phyloP scores from a whole-genome alignment of 2,797 vertebrate species.

The Artibeus lituratus region DNA sequence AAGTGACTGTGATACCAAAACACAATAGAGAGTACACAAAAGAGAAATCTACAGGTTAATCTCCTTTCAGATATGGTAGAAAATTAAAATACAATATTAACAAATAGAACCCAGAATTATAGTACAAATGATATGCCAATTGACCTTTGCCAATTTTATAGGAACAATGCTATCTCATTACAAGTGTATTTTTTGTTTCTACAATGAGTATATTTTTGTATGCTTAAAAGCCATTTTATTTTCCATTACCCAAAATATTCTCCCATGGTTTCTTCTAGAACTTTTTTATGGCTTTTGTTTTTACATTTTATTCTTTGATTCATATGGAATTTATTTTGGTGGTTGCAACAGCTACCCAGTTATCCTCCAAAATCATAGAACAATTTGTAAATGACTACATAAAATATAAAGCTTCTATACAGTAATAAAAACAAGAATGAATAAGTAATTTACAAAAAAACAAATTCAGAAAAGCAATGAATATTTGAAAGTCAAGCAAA shows the following conservation, averaged over 20 bases:
- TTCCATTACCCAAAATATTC: conserved; percentile 15
- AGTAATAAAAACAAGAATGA: background rate
- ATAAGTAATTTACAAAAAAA: background rate
- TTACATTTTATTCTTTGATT: background rate
- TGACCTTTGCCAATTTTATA: background rate
- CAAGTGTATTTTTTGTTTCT: background rate
- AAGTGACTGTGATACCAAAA: conserved; percentile 1
- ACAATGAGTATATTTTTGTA: background rate
- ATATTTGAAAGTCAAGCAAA: conserved; percentile 22
- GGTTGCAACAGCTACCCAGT: background rate
- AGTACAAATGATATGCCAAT: background rate
- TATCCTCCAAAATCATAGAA: background rate
- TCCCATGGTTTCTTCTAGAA: background rate
- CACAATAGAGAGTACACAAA: conserved; percentile 20
- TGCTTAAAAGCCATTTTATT: background rate
- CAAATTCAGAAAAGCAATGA: background rate
- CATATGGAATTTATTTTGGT: conserved; percentile 14
- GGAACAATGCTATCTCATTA: background rate
- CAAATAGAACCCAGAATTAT: background rate
- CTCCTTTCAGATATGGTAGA: background rate
- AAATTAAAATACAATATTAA: conserved; percentile 26
- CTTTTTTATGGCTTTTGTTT: background rate
- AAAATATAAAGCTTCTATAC: background rate
- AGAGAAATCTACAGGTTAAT: conserved; percentile 28
- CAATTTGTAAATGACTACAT: background rate